A percentile compares a stretch with the other conserved stretches of the same genome.
Conservation (phyloP, 2,888 invertebrate species). For the Lingula anatina region DNA sequence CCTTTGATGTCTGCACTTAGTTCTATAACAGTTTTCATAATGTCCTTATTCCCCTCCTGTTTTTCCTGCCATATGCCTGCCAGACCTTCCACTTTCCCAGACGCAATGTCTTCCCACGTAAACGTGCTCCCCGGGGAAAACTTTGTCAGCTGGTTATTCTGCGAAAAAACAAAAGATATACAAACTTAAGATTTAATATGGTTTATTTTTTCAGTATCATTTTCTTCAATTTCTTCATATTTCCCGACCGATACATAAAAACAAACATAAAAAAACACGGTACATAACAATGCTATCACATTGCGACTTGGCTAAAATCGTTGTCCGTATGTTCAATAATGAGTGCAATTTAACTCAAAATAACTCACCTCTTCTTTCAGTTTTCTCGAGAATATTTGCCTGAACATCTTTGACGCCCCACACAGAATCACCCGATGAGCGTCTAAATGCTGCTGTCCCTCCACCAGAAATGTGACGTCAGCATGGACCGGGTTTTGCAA, state of each 20-base stretch:
- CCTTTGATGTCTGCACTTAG: slow-evolving; percentile 31
- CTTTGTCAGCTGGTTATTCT: slow-evolving; percentile 24
- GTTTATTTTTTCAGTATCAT: no score
- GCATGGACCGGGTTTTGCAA: slow-evolving; percentile 27
- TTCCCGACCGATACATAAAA: no score
- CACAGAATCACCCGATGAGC: slow-evolving; percentile 35
- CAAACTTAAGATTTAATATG: no score
- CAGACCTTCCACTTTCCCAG: slow-evolving; percentile 31
- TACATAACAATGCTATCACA: no score
- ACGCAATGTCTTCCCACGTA: slow-evolving; percentile 25
- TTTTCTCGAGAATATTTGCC: slow-evolving; percentile 20
- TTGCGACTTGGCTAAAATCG: no score
- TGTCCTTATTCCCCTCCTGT: background rate
- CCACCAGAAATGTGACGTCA: slow-evolving; percentile 34
- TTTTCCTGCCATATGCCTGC: slow-evolving; percentile 11
- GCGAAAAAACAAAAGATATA: no score
- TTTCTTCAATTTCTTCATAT: no score
- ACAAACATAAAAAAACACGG: no score
- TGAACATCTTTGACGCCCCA: slow-evolving; percentile 34
- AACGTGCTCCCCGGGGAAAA: slow-evolving; percentile 19
- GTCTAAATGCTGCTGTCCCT: slow-evolving; percentile 21
- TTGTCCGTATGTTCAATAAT: no score
- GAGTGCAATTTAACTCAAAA: no score
- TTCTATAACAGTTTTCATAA: slow-evolving; percentile 18
- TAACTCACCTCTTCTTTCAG: background rate